phyloP scores from a whole-genome alignment of 1,140 invertebrate species.

The Trichoplusia ni region DNA sequence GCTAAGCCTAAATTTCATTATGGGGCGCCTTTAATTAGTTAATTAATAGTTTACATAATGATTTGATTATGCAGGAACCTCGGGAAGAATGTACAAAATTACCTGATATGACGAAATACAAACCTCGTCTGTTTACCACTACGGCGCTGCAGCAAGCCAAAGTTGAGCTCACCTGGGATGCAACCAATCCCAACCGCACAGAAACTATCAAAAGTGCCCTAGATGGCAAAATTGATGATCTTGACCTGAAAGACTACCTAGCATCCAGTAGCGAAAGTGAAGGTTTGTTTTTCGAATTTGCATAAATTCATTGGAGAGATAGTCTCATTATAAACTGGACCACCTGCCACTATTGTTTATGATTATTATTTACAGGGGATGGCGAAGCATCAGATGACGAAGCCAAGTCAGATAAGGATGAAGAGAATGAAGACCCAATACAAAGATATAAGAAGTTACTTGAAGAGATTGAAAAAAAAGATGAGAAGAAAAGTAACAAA shows the following conservation, averaged over 20 bases:
- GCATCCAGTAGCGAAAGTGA: slow-evolving; percentile 87
- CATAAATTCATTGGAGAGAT: too few species aligned
- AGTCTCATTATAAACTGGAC: too few species aligned
- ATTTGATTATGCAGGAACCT: slow-evolving; percentile 82
- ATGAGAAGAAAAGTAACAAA: slow-evolving; percentile 87
- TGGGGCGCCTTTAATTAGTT: too few species aligned
- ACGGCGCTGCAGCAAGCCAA: slow-evolving; percentile 96
- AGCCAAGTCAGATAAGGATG: slow-evolving; percentile 62
- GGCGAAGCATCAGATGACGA: slow-evolving; percentile 38
- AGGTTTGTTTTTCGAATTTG: too few species aligned
- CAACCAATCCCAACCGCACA: slow-evolving; percentile 91
- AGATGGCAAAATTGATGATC: slow-evolving; percentile 85
- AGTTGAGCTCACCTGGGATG: slow-evolving; percentile 97
- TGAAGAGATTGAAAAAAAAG: slow-evolving; percentile 87
- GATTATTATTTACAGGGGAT: slow-evolving; percentile 42
- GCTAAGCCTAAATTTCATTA: too few species aligned
- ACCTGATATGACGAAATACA: slow-evolving; percentile 90
- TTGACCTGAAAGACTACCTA: slow-evolving; percentile 90
- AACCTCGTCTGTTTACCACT: slow-evolving; percentile 93
- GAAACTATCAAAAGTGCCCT: slow-evolving; percentile 83
- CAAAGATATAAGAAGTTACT: slow-evolving; percentile 89
- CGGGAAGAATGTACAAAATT: slow-evolving; percentile 88
- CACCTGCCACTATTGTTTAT: neutral
- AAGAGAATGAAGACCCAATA: slow-evolving; percentile 78
- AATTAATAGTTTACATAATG: too few species aligned